A percentile compares a stretch with the other conserved stretches of the same genome.
phyloP scores from a whole-genome alignment of 2,888 invertebrate species.

The Watsonalla cultraria region DNA sequence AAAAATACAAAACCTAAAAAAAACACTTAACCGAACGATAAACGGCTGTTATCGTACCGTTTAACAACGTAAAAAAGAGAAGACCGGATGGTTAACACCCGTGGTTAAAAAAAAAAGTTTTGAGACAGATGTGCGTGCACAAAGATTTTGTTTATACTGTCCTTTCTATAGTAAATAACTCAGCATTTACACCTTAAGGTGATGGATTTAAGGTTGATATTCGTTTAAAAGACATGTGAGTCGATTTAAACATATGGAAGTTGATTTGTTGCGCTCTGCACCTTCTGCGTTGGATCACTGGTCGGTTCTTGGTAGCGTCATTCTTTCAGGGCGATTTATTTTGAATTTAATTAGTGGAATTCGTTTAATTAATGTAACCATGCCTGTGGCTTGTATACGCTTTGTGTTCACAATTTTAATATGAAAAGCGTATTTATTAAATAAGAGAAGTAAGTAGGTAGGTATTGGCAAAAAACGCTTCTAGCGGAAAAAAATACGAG shows the following conservation, averaged over 20 bases:
- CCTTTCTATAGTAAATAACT: slow-evolving; percentile 23
- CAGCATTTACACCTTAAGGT: slow-evolving; percentile 17
- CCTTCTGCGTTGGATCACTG: background rate
- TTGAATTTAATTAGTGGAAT: background rate
- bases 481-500: too few species aligned
- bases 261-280: slow-evolving; percentile 5
- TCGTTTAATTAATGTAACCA: background rate
- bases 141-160: slow-evolving; percentile 47
- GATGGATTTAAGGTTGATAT: background rate
- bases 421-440: too few species aligned
- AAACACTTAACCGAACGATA: slow-evolving; percentile 1
- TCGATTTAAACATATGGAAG: background rate
- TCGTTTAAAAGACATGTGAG: background rate
- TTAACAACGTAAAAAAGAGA: slow-evolving; percentile 8
- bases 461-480: too few species aligned
- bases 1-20: background rate
- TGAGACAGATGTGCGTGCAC: slow-evolving; percentile 38
- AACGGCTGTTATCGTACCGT: slow-evolving; percentile 4
- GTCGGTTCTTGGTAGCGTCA: background rate
- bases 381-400: background rate
- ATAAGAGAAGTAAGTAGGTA: too few species aligned
- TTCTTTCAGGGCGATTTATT: background rate
- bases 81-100: slow-evolving; percentile 7
- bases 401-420: too few species aligned
- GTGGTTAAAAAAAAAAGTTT: slow-evolving; percentile 16